Base-by-base conservation (phyloP, 2,797 vertebrate genomes). In the Podarcis lilfordi region DNA sequence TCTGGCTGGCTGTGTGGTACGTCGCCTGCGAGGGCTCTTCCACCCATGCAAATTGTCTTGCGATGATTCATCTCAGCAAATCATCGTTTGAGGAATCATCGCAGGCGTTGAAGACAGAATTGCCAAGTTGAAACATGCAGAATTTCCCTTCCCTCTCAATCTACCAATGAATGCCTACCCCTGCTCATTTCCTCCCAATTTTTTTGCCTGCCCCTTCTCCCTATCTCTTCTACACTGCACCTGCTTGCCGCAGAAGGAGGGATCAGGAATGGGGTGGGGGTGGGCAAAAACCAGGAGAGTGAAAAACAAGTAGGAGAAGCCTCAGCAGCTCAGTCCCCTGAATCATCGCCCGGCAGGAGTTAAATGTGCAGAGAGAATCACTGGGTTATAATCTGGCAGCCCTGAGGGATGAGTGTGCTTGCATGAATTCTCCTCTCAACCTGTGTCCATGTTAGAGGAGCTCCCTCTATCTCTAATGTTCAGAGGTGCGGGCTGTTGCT, bases 61-160 rank as follows among this genome's bases (percentile, higher is more conserved):
- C 82, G 80, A 88, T 88, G 80, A 88, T 76, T 88, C 86, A 88
- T 88, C 80, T 40, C 72, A 0, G n/a, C 80, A 32, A 35, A 82
- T 76, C 80, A 83, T 88, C 72, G 37, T 23, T 50, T 77, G 21
- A 76, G 13, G n/a, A 77, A 88, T 88, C n/a, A 82, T 69, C 59
- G 21, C 80, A 76, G 80, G 61, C n/a, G 32, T 61, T 69, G 72
- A 82, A 50, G 69, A 55, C 50, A 5, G 19, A 72, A 81, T 29
- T 61, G n/a, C 72, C 27, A 40, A 2, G 59, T 80, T 43, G 50
- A 45, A 37, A 61, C 86, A 29, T 45, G 40, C 59, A 21, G 40
- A 68, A 66, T 55, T 61, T 35, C 8, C 23, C 8, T 2, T 59
- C 27, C 19, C 35, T 43, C 81, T 59, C 43, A 43, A 87, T 32